phyloP scores from a whole-genome alignment of 1,140 invertebrate species.

The Gonioctena quinquepunctata region DNA sequence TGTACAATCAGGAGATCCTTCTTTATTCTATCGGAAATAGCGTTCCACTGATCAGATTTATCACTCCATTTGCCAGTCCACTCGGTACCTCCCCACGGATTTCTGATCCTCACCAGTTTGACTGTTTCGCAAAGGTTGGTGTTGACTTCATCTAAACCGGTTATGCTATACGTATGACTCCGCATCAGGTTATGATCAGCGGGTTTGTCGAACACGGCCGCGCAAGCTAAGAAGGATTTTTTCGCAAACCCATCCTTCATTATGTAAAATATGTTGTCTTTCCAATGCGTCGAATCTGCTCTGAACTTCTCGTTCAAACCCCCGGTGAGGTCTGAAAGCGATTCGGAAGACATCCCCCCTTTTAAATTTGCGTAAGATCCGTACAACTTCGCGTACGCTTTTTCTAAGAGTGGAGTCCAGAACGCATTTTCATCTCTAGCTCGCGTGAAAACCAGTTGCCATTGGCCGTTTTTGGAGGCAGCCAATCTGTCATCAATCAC shows the following conservation, averaged over 20 bases:
- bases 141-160: constrained; percentile 62
- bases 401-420: constrained; percentile 74
- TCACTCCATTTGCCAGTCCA: no score
- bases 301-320: no score
- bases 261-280: no score
- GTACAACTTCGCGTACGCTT: constrained; percentile 77
- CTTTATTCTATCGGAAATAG: neutral
- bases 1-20: no score
- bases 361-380: constrained; percentile 75
- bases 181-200: no score
- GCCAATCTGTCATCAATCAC: constrained; percentile 74
- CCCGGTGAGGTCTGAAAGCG: constrained; percentile 77
- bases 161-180: constrained; percentile 71
- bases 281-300: no score
- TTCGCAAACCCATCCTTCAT: no score
- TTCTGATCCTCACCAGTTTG: constrained; percentile 62
- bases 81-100: constrained; percentile 69
- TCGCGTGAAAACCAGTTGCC: constrained; percentile 69
- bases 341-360: constrained; percentile 71
- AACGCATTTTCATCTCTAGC: constrained; percentile 68
- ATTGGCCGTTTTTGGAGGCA: constrained; percentile 65
- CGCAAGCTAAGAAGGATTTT: no score
- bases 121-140: no score
- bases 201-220: no score
- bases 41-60: neutral